A percentile compares a stretch with the other conserved stretches of the same genome.
Evolutionary conservation across 2,888 invertebrate genomes (phyloP).

Genomic region (Corythucha ciliata): DNA sequence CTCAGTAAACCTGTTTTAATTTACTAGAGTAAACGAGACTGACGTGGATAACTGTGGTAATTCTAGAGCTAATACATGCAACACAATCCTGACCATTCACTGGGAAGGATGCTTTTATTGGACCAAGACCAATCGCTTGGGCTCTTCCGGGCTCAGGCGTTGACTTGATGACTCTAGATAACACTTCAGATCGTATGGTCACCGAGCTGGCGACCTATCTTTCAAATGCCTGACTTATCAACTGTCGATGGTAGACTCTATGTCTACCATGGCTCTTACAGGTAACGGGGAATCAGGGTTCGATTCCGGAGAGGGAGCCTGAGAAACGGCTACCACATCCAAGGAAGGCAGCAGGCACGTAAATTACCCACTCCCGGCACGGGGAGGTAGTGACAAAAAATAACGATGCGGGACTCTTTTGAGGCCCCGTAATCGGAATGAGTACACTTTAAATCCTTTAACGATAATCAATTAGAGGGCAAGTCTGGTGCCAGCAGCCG

Average conservation of each 20-base stretch:
- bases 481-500: constrained; percentile 63
- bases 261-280: constrained; percentile 59
- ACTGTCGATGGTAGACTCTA: constrained; percentile 56
- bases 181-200: constrained; percentile 41
- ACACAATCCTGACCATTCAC: constrained; percentile 45
- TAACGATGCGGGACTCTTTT: constrained; percentile 53
- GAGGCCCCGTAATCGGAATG: constrained; percentile 51
- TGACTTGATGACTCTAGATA: constrained; percentile 11
- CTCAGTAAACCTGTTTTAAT: constrained; percentile 53
- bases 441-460: constrained; percentile 49
- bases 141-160: too few species aligned
- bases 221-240: constrained; percentile 61
- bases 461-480: constrained; percentile 51
- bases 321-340: constrained; percentile 61
- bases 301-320: constrained; percentile 63
- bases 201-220: constrained; percentile 50
- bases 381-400: constrained; percentile 59
- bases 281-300: constrained; percentile 59
- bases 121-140: constrained; percentile 46
- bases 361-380: constrained; percentile 54
- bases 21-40: constrained; percentile 44
- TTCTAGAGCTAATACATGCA: constrained; percentile 60
- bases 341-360: constrained; percentile 64
- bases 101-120: constrained; percentile 47
- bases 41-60: constrained; percentile 55